Evolutionary conservation across 2,888 invertebrate genomes (phyloP), one percentile per base, ranked within the genome.

Genomic region (Orchesella flavescens): DNA sequence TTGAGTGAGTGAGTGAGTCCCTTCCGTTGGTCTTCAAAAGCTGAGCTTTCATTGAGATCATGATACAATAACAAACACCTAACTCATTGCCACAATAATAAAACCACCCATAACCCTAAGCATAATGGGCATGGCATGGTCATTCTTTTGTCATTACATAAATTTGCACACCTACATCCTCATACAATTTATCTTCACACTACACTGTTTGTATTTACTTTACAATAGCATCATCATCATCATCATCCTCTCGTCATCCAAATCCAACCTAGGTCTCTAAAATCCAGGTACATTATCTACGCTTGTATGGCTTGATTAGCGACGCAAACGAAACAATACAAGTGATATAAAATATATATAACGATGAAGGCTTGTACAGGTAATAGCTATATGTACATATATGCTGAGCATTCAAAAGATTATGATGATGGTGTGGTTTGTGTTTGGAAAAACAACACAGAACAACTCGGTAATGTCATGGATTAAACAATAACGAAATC

Each of bases 151-250:
- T 77, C 72, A 78, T 74, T 78, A 74, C 83, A 83, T 83, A 83
- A 83, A 83, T 83, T 83, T 83, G 83, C 83, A 83, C 83, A 83
- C 83, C 83, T 83, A 83, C 83, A 57, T 66, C n/a, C 53, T 46
- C 63, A 74, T 17, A 69, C 9, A 69, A 53, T 69, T 69, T 69
- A 69, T 49, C 23, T 46, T n/a, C 43, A 43, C 66, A 66, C 17
- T 44, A 24, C 69, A 49, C 15, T 49, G 49, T 49, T 49, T 46
- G 19, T 53, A 9, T 69, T 23, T 17, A 71, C 53, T 69, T 23
- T 17, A 71, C 53, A 24, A 44, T 43, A 7, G 23, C n/a, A 69
- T 53, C 69, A 23, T n/a, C n/a, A n/a, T n/a, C n/a, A n/a, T n/a
- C n/a, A n/a, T n/a, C n/a, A n/a, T n/a, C n/a, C n/a, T n/a, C n/a